A percentile compares a stretch with the other conserved stretches of the same genome.
These are phyloP conservation scores for Otolemur crassicaudatus DNA, from an alignment of 2,797 vertebrate species.

Conservation along the genomic window DNA sequence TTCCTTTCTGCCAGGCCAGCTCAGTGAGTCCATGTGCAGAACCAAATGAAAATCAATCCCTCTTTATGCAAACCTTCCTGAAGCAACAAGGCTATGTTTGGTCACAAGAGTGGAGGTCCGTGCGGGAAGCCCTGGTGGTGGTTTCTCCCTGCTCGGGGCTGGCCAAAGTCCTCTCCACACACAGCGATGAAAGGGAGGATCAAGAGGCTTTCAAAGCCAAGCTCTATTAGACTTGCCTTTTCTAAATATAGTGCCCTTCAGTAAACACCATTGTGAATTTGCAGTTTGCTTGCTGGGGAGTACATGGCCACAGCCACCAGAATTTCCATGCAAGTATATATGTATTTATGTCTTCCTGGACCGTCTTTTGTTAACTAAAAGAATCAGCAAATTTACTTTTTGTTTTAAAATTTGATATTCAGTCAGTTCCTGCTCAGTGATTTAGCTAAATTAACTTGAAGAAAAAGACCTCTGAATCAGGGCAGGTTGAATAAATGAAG, in stretches of 20 bases:
- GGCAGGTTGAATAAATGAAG: background rate
- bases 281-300: constrained; percentile 59
- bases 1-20: constrained; percentile 52
- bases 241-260: constrained; percentile 87
- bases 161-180: constrained; percentile 79
- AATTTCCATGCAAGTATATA: background rate
- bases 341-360: background rate
- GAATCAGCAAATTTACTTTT: constrained; percentile 17
- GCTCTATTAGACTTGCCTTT: constrained; percentile 73
- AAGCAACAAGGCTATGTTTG: constrained; percentile 82
- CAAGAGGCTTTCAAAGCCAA: constrained; percentile 77
- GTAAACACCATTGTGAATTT: constrained; percentile 84
- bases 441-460: background rate
- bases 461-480: background rate
- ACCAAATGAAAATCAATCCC: constrained; percentile 77
- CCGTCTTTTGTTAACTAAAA: background rate
- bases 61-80: constrained; percentile 65
- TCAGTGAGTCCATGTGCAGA: constrained; percentile 63
- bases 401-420: background rate
- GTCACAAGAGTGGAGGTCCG: constrained; percentile 65
- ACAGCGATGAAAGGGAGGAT: constrained; percentile 81
- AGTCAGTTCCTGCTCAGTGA: background rate
- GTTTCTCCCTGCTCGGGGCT: constrained; percentile 75
- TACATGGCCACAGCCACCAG: constrained; percentile 1
- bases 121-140: constrained; percentile 36